Evolutionary conservation across 2,113 vertebrate species (phyloP), one percentile per base, ranked within the genome.

Genomic region (Xyrauchen texanus): DNA sequence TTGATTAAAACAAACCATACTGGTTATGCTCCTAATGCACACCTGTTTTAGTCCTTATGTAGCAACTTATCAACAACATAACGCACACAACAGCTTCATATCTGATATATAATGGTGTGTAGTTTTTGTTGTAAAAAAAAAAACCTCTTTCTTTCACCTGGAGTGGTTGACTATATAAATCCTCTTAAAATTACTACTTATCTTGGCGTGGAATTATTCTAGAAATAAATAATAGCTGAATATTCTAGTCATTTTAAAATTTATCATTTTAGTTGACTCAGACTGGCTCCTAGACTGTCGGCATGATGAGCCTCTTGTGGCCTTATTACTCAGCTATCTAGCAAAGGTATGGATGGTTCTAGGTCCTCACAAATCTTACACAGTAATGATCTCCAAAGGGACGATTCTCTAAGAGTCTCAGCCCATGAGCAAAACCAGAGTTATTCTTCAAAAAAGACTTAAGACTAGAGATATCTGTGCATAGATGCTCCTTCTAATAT

Each of bases 311-410:
- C 81, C 90, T 90, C 90, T 80, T 81, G 89, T 91, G 91, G 91
- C 84, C 90, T 93, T 90, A 91, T 93, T 93, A 92, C 83, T 82
- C 84, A 84, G 77, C 71, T 79, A 82, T 73, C 85, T 65, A 78
- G 79, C 77, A 76, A 77, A 86, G 82, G 86, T 76, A 82, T 78
- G 72, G 69, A 80, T 74, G 68, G 81, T 84, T 83, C 57, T 76
- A 86, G 45, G 53, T 68, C 46, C 62, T 77, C 68, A 63, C 68
- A 79, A 67, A 69, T 75, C 57, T 83, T 65, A 62, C 60, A 63
- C 65, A 83, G 68, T 79, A 85, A 87, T 84, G 78, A 86, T 78
- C 80, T 87, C 84, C 80, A 77, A 73, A 52, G 80, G 82, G 84
- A 82, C 68, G 58, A 11, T 34, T 69, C 77, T 61, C 72, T 79